phyloP scores from a whole-genome alignment of 2,888 invertebrate genomes.

The Aquatica leii region DNA sequence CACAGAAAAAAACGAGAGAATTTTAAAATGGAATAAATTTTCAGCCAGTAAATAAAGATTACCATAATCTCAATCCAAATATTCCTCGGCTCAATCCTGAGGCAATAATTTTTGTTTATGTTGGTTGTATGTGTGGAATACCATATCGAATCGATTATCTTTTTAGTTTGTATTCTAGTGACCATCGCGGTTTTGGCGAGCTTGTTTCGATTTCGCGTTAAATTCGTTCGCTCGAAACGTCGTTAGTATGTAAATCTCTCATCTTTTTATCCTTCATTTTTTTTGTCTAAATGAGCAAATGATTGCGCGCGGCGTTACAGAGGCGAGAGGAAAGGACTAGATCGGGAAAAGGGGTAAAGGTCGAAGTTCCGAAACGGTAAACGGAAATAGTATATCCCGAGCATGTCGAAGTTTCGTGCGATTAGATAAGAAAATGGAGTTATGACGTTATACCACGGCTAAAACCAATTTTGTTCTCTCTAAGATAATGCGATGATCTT shows the following conservation, averaged over 20 bases:
- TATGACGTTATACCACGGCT: constrained; percentile 29
- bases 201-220: constrained; percentile 7
- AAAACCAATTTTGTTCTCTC: constrained; percentile 25
- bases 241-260: neutral
- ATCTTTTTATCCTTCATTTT: constrained; percentile 1
- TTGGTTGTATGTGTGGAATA: constrained; percentile 35
- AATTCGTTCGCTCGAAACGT: neutral
- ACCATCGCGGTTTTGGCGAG: constrained; percentile 25
- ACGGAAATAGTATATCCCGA: constrained; percentile 38
- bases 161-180: constrained; percentile 38
- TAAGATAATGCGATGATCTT: constrained; percentile 20
- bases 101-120: constrained; percentile 40
- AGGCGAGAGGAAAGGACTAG: neutral
- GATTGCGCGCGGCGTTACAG: neutral
- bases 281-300: neutral
- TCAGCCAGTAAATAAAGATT: constrained; percentile 34
- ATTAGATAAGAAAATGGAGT: constrained; percentile 35
- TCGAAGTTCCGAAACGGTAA: constrained; percentile 34
- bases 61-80: constrained; percentile 37
- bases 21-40: constrained; percentile 20
- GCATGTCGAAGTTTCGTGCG: constrained; percentile 32
- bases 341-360: constrained; percentile 35
- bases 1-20: neutral
- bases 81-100: constrained; percentile 36
- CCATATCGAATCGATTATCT: constrained; percentile 37